Conservation (phyloP, 2,113 vertebrate species). For the Bufo gargarizans region DNA sequence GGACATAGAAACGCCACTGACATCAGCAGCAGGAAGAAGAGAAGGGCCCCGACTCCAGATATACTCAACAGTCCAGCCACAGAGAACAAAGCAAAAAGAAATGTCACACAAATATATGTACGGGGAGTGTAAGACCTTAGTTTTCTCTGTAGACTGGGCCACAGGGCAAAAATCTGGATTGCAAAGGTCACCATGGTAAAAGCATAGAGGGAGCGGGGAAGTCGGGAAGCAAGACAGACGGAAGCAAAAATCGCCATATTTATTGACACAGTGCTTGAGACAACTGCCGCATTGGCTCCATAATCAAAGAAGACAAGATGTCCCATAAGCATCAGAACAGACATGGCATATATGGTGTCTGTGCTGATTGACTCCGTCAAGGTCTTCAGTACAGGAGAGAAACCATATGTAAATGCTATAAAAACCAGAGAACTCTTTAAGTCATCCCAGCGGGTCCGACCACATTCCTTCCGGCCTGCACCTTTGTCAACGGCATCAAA, state of each 20-base stretch:
- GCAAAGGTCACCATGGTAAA: constrained; percentile 94
- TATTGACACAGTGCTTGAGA: constrained; percentile 89
- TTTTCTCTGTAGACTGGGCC: constrained; percentile 92
- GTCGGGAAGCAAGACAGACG: constrained; percentile 90
- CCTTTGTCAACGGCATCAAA: constrained; percentile 77
- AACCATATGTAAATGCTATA: constrained; percentile 91
- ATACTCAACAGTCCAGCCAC: constrained; percentile 77
- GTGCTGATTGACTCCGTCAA: constrained; percentile 95
- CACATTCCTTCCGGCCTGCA: constrained; percentile 66
- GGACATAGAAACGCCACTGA: constrained; percentile 86
- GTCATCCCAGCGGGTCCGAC: constrained; percentile 82
- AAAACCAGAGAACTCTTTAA: constrained; percentile 90
- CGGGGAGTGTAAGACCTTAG: constrained; percentile 76
- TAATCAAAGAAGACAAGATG: constrained; percentile 94
- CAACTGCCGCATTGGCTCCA: constrained; percentile 83
- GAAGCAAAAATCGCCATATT: constrained; percentile 96
- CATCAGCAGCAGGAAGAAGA: constrained; percentile 80
- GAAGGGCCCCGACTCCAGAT: constrained; percentile 77
- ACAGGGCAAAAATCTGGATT: constrained; percentile 93
- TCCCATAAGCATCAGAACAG: constrained; percentile 90
- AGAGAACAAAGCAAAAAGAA: constrained; percentile 78
- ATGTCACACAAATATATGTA: constrained; percentile 79
- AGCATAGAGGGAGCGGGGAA: constrained; percentile 88
- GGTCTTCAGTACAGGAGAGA: constrained; percentile 92
- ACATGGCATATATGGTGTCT: constrained; percentile 96